Conservation (phyloP, 2,888 invertebrate genomes). For the Drepanosiphum platanoidis region DNA sequence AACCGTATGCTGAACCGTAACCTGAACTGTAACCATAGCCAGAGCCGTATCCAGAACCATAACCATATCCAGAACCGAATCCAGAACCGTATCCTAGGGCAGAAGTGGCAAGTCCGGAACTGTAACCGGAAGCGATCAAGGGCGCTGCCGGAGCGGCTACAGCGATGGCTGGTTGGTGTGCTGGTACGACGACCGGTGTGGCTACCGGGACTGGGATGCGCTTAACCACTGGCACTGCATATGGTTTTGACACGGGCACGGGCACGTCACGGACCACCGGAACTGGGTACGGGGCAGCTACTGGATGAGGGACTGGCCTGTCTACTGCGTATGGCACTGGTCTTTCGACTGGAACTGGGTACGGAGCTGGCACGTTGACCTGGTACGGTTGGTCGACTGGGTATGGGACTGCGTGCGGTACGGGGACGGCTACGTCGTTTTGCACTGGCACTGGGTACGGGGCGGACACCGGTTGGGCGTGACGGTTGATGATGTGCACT, state of each 20-base stretch:
- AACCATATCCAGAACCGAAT: neutral
- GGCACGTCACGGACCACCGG: constrained; percentile 27
- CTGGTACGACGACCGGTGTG: constrained; percentile 6
- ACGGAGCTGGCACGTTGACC: constrained; percentile 1
- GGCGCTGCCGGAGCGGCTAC: neutral
- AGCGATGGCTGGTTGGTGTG: neutral
- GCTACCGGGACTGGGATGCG: constrained; percentile 14
- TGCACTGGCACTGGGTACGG: constrained; percentile 34
- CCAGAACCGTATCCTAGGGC: constrained; percentile 4
- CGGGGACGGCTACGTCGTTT: constrained; percentile 12
- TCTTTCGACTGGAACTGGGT: constrained; percentile 25
- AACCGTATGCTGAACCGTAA: neutral
- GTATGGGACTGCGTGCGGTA: constrained; percentile 11
- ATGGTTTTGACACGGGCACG: constrained; percentile 15
- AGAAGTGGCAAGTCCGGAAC: neutral
- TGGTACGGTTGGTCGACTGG: constrained; percentile 25
- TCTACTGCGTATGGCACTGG: constrained; percentile 21
- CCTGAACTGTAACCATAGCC: neutral
- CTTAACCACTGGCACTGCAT: constrained; percentile 1
- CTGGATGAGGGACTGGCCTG: constrained; percentile 23
- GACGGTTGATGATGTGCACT: constrained; percentile 34
- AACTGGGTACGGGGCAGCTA: constrained; percentile 13
- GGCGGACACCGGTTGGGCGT: constrained; percentile 32
- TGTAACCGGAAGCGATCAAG: neutral
- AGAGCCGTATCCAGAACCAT: neutral